Evolutionary conservation across 2,113 vertebrate genomes (phyloP), one percentile per base, ranked within the genome.

Genomic region (Henicopernis longicauda): DNA sequence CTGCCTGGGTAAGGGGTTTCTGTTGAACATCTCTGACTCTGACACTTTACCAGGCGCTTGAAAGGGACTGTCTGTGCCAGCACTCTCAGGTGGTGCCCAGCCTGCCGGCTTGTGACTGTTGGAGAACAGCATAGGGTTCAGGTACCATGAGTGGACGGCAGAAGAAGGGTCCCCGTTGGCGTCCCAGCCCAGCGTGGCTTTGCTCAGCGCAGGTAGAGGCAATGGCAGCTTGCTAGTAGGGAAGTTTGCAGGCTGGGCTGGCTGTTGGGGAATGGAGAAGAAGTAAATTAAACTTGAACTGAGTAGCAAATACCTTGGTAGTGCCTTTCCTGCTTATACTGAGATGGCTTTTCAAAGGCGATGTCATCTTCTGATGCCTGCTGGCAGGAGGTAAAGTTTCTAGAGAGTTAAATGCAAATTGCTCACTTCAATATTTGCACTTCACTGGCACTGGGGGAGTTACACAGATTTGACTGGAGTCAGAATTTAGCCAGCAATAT

Each of bases 41-140:
- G 16, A 16, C 16, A 9, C 29, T 49, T 16, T 19, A 23, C 25
- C 32, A 14, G 16, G n/a, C 34, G 7, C 36, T 78, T 32, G 42
- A 11, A 23, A 44, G n/a, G 19, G n/a, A n/a, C 25, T 3, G 7
- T 4, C 19, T 7, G 7, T 40, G 38, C 40, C n/a, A 27, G 42
- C 40, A 10, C 40, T 40, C 34, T 47, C 6, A 16, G 67, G 22
- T 20, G 26, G 45, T 45, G 44, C 22, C 49, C 27, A 52, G 7
- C 6, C 45, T 40, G 44, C 34, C 2, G 2, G 19, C 50, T 45
- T 9, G 13, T 0, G 3, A 18, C 40, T 17, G 55, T 11, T 32
- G 55, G 54, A 69, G 55, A 69, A 25, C 31, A 49, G 18, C 22
- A 1, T 0, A 31, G 26, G 15, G 40, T 47, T 61, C 17, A 22